Base-by-base conservation (phyloP, 2,113 vertebrate species). In the Prunella fulvescens region DNA sequence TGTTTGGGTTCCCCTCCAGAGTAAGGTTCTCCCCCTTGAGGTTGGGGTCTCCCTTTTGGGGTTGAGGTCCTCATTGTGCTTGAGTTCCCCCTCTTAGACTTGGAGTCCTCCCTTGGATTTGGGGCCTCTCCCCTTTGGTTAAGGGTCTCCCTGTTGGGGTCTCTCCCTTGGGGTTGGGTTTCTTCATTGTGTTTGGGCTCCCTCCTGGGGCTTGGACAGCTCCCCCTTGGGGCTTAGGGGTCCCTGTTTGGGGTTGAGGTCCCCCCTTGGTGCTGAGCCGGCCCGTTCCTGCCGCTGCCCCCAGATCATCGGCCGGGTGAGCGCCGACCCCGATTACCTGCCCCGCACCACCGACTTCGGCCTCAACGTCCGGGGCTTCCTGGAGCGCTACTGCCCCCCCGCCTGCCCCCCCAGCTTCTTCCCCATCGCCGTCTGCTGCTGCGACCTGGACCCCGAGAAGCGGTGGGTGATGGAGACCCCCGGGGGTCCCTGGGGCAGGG, bases 271-370 rank as follows among this genome's bases (percentile, higher is more conserved):
- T 19, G 11, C 69, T 83, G 37, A 93, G 19, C 61, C n/a, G 0
- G 0, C 18, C 65, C 4, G 3, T 80, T 48, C 17, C 19, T 48
- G 31, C 57, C 1, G 0, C 35, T 56, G 16, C 28, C 47, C 58
- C 16, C 95, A 99, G 99, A 99, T 99, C 92, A 99, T 99, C 1
- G 99, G 99, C 61, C 98, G 99, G 65, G 99, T 99, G 90, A 99
- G 98, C 1, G 99, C 99, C 4, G 99, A 99, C 97, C 99, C 99
- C 0, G 99, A 99, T 97, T 99, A 99, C 97, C 98, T 99, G 92
- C 99, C 99, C 76, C 98, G 99, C 54, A 99, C 98, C 35, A 98
- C 97, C 17, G 99, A 99, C 96, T 99, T 99, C 1, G 99, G 99
- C 77, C 98, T 99, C 97, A 99, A 99, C 1, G 97, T 99, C 60